These are phyloP conservation scores for Scaeva pyrastri DNA, from an alignment of 2,888 invertebrate genomes.

Conservation along the genomic window DNA sequence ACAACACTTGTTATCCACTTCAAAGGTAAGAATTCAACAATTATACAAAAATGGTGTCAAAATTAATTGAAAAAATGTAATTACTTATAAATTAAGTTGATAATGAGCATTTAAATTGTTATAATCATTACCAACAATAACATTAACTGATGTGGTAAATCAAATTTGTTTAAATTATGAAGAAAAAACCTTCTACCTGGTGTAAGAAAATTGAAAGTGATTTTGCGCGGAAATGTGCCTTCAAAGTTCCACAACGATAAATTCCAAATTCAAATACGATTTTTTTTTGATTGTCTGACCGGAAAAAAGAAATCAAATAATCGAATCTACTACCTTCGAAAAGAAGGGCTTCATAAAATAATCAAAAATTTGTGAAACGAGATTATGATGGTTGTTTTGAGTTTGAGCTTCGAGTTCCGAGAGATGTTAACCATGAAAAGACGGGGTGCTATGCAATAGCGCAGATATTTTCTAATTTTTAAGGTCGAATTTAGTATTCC, in stretches of 20 bases:
- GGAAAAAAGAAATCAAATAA: not conserved
- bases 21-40: constrained; percentile 21
- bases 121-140: not conserved
- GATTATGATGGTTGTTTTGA: constrained; percentile 23
- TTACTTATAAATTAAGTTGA: not conserved
- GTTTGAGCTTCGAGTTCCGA: constrained; percentile 15
- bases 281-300: constrained; percentile 12
- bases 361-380: constrained; percentile 64
- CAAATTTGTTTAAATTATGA: constrained; percentile 24
- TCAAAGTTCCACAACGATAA: constrained; percentile 15
- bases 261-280: constrained; percentile 7
- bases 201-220: constrained; percentile 48
- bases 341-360: constrained; percentile 48
- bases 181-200: not conserved
- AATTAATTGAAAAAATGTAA: constrained; percentile 21
- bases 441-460: constrained; percentile 58
- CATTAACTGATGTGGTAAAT: constrained; percentile 5
- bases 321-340: not conserved
- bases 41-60: constrained; percentile 14
- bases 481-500: constrained; percentile 34
- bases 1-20: not conserved
- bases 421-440: constrained; percentile 58
- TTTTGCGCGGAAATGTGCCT: constrained; percentile 44
- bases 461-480: constrained; percentile 65
- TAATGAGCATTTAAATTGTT: not conserved